These are phyloP conservation scores for Caracal caracal DNA, from an alignment of 2,113 vertebrate species.

Conservation along the genomic window DNA sequence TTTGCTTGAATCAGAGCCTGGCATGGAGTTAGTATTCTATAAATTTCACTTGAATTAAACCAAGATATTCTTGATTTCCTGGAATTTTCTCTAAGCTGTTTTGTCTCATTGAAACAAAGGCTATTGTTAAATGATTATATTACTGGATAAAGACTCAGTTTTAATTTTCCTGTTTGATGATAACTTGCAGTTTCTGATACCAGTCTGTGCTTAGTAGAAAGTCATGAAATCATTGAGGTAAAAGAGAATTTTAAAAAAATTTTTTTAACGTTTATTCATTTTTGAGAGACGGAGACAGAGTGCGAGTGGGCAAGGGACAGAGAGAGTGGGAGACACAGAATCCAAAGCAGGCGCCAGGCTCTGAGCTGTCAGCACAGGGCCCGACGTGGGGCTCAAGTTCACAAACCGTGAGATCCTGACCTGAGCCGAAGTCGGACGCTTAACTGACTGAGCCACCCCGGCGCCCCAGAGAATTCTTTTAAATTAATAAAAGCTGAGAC, in stretches of 20 bases:
- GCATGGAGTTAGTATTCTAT: background rate
- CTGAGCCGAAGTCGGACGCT: too few relatives aligned
- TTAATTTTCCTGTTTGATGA: conserved; percentile 8
- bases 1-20: background rate
- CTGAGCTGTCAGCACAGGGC: too few relatives aligned
- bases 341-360: too few relatives aligned
- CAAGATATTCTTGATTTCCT: background rate
- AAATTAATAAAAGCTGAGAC: conserved; percentile 33
- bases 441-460: too few relatives aligned
- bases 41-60: conserved; percentile 40
- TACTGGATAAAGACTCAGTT: background rate
- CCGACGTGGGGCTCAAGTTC: too few relatives aligned
- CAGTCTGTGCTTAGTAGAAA: background rate
- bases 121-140: background rate
- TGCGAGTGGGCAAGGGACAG: too few relatives aligned
- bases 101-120: background rate
- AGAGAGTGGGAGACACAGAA: too few relatives aligned
- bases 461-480: background rate
- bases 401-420: too few relatives aligned
- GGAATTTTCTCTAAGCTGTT: background rate
- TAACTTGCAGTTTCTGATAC: background rate
- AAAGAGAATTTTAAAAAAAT: background rate
- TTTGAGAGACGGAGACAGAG: too few relatives aligned
- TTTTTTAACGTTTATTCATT: too few relatives aligned
- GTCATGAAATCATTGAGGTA: background rate